Percentiles rank a stretch among this genome's conserved stretches.
Conservation (phyloP, 1,140 invertebrate species). For the Heliconius melpomene region DNA sequence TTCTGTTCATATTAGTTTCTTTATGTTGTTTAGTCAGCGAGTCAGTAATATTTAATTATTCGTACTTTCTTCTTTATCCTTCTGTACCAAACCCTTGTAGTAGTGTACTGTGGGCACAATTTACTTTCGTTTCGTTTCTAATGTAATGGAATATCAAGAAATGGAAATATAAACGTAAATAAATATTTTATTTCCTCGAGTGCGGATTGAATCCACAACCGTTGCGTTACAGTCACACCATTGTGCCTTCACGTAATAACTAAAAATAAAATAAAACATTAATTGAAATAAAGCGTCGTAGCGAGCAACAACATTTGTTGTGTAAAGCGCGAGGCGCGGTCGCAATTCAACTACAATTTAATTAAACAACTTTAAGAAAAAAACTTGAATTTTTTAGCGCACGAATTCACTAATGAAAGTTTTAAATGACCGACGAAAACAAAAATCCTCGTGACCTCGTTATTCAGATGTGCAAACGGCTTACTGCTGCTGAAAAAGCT, state of each 20-base stretch:
- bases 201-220: no score
- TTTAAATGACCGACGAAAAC: conserved; percentile 74
- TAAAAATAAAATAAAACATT: conserved; percentile 12
- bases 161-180: no score
- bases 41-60: no score
- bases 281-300: conserved; percentile 16
- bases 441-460: conserved; percentile 69
- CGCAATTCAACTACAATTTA: conserved; percentile 48
- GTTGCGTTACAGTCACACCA: no score
- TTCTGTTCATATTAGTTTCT: no score
- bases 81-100: no score
- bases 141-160: no score
- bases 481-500: conserved; percentile 46
- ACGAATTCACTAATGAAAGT: conserved; percentile 77
- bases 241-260: neutral
- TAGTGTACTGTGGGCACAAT: no score
- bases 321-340: conserved; percentile 20
- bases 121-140: no score
- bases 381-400: conserved; percentile 46
- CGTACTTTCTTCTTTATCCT: no score
- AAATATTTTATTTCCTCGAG: no score
- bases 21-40: no score
- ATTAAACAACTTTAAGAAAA: conserved; percentile 62
- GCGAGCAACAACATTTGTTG: conserved; percentile 17
- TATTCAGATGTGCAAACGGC: conserved; percentile 60